phyloP scores from a whole-genome alignment of 1,140 invertebrate genomes.

The Drosophila lowei region DNA sequence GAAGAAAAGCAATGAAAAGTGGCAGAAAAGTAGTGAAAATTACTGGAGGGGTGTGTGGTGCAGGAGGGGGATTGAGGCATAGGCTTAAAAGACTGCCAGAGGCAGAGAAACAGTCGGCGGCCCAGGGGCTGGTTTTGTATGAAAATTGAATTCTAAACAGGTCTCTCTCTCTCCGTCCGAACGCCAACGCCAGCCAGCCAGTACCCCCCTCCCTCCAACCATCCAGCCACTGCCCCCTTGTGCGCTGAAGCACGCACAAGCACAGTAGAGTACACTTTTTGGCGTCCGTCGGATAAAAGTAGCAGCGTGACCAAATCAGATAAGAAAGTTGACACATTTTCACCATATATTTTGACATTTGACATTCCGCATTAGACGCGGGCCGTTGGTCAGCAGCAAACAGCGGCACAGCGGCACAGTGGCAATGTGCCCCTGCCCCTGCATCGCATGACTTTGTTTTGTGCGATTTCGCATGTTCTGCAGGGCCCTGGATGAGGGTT shows the following conservation, averaged over 20 bases:
- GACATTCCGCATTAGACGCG: slow-evolving; percentile 83
- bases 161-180: slow-evolving; percentile 5
- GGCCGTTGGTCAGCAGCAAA: slow-evolving; percentile 68
- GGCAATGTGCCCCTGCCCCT: slow-evolving; percentile 1
- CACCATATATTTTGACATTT: slow-evolving; percentile 83
- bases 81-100: slow-evolving; percentile 9
- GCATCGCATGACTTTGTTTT: slow-evolving; percentile 54
- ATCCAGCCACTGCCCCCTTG: slow-evolving; percentile 38
- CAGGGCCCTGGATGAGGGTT: slow-evolving; percentile 64
- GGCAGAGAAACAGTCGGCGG: no score
- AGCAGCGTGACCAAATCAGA: slow-evolving; percentile 83
- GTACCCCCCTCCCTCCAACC: slow-evolving; percentile 24
- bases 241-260: slow-evolving; percentile 78
- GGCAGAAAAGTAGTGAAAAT: no score
- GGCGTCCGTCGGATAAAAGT: slow-evolving; percentile 72
- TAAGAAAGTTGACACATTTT: slow-evolving; percentile 83
- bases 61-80: no score
- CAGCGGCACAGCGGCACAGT: slow-evolving; percentile 3
- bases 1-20: no score
- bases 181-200: slow-evolving; percentile 56
- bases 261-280: slow-evolving; percentile 54
- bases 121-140: slow-evolving; percentile 67
- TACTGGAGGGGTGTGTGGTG: no score
- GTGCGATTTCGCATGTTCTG: slow-evolving; percentile 76
- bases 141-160: slow-evolving; percentile 82